Base-by-base conservation (phyloP, 2,888 invertebrate species). In the Nephrotoma guestfalica region DNA sequence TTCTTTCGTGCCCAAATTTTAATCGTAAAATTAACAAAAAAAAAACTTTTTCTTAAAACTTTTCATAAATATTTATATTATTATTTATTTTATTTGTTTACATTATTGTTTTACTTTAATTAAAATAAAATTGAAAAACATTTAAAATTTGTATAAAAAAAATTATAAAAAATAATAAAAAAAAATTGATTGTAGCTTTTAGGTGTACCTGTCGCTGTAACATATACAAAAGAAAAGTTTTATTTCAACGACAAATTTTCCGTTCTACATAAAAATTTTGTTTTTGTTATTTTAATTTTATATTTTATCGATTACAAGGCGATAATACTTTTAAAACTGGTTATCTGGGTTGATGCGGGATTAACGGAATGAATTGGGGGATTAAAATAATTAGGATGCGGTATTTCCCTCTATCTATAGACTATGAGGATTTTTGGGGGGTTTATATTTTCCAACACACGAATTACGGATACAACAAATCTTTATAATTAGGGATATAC, bases 1-100 rank as follows among this genome's bases (percentile, higher is more conserved):
- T 83, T 83, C 84, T 84, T 41, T 84, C 84, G 84, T 41, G 41
- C 41, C 84, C n/a, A 84, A 84, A 84, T 84, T 84, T 41, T 41
- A 84, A 42, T 84, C 41, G 42, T 41, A 41, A 13, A 85, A 30
- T 13, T 51, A 83, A 85, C 41, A 86, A 57, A 87, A 86, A 71
- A 86, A 51, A 57, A 85, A 87, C 1, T 87, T 87, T 57, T 85
- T 86, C 85, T 83, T 86, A 87, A 87, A 87, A 86, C 11, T 45
- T 83, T 86, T 88, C 88, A 88, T 88, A 89, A 88, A 88, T 30
- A 30, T 30, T 30, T 30, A 30, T 30, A 9, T 71, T 71, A 30
- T 71, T 71, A 9, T 71, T 71, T 71, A 30, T 88, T 88, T 88
- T 87, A 86, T 86, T 13, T 51, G 83, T 83, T 85, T 47, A 15